Conservation (phyloP, 2,888 invertebrate genomes). For the Pimpla rufipes region DNA sequence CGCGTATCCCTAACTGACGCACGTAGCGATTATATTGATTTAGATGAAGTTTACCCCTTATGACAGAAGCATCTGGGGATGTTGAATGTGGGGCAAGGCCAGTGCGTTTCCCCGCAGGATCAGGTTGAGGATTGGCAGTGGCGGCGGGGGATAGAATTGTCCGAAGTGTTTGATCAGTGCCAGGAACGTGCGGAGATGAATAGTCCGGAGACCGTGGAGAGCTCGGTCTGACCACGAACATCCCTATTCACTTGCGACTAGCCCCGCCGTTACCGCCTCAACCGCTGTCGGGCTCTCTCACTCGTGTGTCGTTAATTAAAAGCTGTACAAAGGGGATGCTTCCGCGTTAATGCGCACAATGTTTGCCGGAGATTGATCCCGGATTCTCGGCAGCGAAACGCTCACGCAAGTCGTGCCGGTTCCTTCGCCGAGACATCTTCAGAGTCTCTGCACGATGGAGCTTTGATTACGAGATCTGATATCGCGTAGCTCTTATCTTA, state of each 20-base stretch:
- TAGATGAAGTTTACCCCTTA: conserved; percentile 24
- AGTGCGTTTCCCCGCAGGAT: conserved; percentile 39
- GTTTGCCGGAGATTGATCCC: conserved; percentile 12
- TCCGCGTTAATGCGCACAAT: conserved; percentile 25
- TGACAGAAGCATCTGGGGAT: conserved; percentile 9
- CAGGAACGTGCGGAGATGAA: conserved; percentile 42
- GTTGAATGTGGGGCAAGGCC: conserved; percentile 19
- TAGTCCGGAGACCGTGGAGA: conserved; percentile 43
- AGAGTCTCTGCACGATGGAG: neutral
- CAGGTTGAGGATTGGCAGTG: conserved; percentile 50
- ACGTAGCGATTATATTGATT: conserved; percentile 36
- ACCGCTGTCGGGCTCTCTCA: conserved; percentile 39
- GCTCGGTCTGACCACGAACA: conserved; percentile 56
- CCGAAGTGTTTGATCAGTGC: conserved; percentile 59
- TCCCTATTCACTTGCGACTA: conserved; percentile 50
- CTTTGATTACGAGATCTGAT: neutral
- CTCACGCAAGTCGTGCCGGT: neutral
- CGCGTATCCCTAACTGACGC: neutral
- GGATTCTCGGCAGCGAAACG: neutral
- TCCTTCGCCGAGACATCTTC: neutral
- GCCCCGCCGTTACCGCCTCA: neutral
- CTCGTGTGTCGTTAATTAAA: conserved; percentile 59
- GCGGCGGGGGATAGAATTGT: conserved; percentile 46
- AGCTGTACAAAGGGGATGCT: conserved; percentile 45
- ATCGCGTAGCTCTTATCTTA: neutral